Base-by-base conservation (phyloP, 37 sponge, comb jelly and placozoan genomes). In the Mnemiopsis leidyi region DNA sequence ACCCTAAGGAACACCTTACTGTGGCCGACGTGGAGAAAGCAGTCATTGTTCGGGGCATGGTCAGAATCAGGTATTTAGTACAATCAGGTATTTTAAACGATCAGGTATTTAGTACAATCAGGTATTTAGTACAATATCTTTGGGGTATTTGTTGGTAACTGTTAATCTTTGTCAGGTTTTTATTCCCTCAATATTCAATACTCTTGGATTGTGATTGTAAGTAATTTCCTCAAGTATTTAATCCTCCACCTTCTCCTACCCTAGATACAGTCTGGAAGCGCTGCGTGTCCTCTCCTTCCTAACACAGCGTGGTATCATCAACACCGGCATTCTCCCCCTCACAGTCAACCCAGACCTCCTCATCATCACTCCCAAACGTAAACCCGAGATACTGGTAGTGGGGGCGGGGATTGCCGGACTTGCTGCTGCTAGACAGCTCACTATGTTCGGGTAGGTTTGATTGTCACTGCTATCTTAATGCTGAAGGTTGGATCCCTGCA, bases 381-480 rank as follows among this genome's bases (percentile, higher is more conserved):
- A 90, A 39, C 92, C 68, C 9, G 35, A 18, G n/a, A 29, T 90
- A 20, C 38, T 39, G 30, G 68, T 90, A n/a, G 31, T 39, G 7
- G 97, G 97, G 2, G 96, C 96, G 1, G 97, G 97, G 0, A 31
- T 96, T 30, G 92, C 97, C 69, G 97, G 97, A 69, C 73, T 97
- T 13, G 92, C 95, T 68, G 95, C 96, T 76, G 96, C 97, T 35
- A 37, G 92, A 25, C 97, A 97, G 32, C 93, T 97, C 48, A 93
- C 69, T 30, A 95, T 94, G 76, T 95, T 95, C 94, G 97, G 96
- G 73, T 93, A 94, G 76, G 82, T 79, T 5, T n/a, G n/a, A n/a
- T n/a, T n/a, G n/a, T n/a, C n/a, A n/a, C n/a, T n/a, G n/a, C n/a
- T n/a, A n/a, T n/a, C n/a, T n/a, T n/a, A n/a, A n/a, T n/a, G n/a